Conservation (phyloP, 2,113 vertebrate genomes). For the Lasiurus cinereus region DNA sequence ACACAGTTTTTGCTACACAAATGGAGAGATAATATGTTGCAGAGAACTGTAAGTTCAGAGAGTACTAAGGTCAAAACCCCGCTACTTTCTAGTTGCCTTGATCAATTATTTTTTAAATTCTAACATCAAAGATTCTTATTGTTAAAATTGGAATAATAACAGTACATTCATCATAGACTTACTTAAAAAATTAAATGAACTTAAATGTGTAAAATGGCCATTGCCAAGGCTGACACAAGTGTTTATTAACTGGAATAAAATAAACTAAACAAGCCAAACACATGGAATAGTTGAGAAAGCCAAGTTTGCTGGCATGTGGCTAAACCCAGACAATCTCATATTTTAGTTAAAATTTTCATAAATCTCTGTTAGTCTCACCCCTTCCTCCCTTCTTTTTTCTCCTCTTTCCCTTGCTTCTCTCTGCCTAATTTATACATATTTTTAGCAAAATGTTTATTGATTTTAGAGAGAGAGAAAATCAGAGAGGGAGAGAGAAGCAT, state of each 20-base stretch:
- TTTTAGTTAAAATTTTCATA: neutral
- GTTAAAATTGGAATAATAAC: neutral
- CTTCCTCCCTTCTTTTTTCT: neutral
- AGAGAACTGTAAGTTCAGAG: neutral
- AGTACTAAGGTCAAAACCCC: neutral
- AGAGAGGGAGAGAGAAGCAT: no score
- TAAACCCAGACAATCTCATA: neutral
- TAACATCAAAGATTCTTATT: neutral
- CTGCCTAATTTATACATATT: neutral
- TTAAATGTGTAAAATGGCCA: neutral
- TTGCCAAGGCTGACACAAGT: neutral
- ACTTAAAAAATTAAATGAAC: no score
- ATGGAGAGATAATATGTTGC: neutral
- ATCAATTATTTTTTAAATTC: neutral
- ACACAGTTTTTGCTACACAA: neutral
- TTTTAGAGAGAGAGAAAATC: neutral
- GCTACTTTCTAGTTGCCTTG: neutral
- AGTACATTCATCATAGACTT: neutral
- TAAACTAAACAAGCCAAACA: neutral
- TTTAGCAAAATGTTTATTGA: neutral
- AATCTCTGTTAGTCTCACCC: neutral
- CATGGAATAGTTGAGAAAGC: neutral
- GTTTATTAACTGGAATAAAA: neutral
- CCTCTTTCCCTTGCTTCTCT: neutral
- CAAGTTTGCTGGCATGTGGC: neutral